Conservation (phyloP, 2,888 invertebrate species). For the Sinotaia quadrata region DNA sequence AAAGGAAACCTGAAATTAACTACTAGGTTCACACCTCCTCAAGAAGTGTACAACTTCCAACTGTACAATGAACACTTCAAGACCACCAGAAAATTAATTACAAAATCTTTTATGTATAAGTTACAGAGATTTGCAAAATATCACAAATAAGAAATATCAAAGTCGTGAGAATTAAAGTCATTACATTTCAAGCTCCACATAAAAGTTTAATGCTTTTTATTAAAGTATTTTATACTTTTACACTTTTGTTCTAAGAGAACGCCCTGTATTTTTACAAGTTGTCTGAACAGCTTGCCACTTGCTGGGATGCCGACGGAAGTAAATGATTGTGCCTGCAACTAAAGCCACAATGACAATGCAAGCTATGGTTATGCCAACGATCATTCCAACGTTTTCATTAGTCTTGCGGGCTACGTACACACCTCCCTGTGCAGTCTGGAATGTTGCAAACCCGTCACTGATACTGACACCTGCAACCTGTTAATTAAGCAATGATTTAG, state of each 20-base stretch:
- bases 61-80: too few species aligned
- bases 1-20: too few species aligned
- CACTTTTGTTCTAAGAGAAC: conserved; percentile 44
- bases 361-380: conserved; percentile 58
- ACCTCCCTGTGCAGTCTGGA: conserved; percentile 57
- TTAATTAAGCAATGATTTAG: neutral
- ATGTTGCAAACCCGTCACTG: conserved; percentile 48
- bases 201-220: too few species aligned
- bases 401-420: conserved; percentile 59
- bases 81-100: too few species aligned
- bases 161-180: neutral
- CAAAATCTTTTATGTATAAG: too few species aligned
- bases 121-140: too few species aligned
- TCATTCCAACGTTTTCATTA: conserved; percentile 50
- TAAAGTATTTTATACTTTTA: conserved; percentile 24
- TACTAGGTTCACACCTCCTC: too few species aligned
- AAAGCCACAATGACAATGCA: conserved; percentile 50
- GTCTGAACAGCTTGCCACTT: conserved; percentile 51
- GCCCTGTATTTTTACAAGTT: conserved; percentile 40
- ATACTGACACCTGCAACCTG: conserved; percentile 44
- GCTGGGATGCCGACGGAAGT: conserved; percentile 58
- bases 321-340: conserved; percentile 50
- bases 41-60: too few species aligned
- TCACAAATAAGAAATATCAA: neutral
- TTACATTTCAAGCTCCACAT: too few species aligned